A percentile compares a stretch with the other conserved stretches of the same genome.
Conservation (phyloP, 2,888 invertebrate genomes). For the Sycophila texana region DNA sequence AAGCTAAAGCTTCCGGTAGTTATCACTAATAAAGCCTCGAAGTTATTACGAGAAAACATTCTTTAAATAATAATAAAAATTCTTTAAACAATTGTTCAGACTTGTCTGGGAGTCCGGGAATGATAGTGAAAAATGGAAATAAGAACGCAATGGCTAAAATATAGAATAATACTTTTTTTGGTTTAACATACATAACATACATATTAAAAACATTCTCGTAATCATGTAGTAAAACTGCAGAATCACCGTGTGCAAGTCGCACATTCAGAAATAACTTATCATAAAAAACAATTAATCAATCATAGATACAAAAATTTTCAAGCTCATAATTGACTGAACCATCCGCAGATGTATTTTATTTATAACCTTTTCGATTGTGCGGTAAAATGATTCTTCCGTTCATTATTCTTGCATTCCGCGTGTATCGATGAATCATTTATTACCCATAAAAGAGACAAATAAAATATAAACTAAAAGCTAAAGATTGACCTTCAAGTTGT, state of each 20-base stretch:
- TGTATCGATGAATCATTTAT: background rate
- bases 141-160: background rate
- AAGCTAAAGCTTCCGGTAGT: too few relatives aligned
- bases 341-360: background rate
- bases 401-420: background rate
- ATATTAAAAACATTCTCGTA: too few relatives aligned
- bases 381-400: background rate
- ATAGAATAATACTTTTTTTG: slow-evolving; percentile 23
- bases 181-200: slow-evolving; percentile 1
- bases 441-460: slow-evolving; percentile 18
- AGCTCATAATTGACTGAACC: background rate
- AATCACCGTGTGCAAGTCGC: too few relatives aligned
- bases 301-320: slow-evolving; percentile 12
- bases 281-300: background rate
- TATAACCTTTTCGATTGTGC: background rate
- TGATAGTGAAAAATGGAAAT: too few relatives aligned
- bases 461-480: background rate
- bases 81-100: too few relatives aligned
- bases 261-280: too few relatives aligned
- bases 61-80: too few relatives aligned
- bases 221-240: too few relatives aligned
- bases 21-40: too few relatives aligned
- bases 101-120: too few relatives aligned
- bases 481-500: background rate
- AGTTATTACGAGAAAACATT: too few relatives aligned